Conservation (phyloP, 2,797 vertebrate genomes). For the Glossophaga mutica region DNA sequence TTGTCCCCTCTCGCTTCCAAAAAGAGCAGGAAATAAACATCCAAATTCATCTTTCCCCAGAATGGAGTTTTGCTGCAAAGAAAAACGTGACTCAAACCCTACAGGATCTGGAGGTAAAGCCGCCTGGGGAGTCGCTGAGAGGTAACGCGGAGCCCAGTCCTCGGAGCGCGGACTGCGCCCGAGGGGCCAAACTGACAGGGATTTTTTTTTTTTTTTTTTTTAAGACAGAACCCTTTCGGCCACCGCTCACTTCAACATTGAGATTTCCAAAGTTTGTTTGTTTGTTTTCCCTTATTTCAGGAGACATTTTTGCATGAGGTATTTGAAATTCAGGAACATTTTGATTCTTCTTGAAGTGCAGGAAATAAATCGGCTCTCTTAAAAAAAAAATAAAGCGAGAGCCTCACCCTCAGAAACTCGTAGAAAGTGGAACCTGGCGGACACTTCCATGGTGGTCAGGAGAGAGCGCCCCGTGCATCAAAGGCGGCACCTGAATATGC, state of each 20-base stretch:
- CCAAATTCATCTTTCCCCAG: conserved; percentile 64
- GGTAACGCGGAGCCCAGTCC: conserved; percentile 52
- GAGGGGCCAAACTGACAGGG: conserved; percentile 62
- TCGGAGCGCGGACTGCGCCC: conserved; percentile 64
- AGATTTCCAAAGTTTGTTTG: conserved; percentile 45
- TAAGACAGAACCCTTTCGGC: conserved; percentile 67
- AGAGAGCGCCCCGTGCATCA: conserved; percentile 71
- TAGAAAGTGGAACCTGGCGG: conserved; percentile 79
- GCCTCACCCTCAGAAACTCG: conserved; percentile 79
- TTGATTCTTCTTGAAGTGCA: conserved; percentile 83
- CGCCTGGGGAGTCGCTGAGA: conserved; percentile 58
- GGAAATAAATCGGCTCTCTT: conserved; percentile 79
- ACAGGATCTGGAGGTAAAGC: conserved; percentile 74
- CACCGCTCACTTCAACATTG: conserved; percentile 54
- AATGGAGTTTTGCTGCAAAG: conserved; percentile 70
- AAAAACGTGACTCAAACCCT: conserved; percentile 58
- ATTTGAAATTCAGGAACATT: conserved; percentile 87
- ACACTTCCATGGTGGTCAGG: conserved; percentile 74
- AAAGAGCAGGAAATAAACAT: conserved; percentile 55
- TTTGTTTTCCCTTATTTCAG: conserved; percentile 77
- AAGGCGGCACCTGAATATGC: conserved; percentile 80
- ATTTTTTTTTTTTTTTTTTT: neutral
- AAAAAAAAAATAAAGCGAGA: conserved; percentile 68
- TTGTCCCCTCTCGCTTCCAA: conserved; percentile 75
- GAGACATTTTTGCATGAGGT: conserved; percentile 85